A percentile compares a stretch with the other conserved stretches of the same genome.
Conservation (phyloP, 2,888 invertebrate genomes). For the Ferdinandea cuprea region DNA sequence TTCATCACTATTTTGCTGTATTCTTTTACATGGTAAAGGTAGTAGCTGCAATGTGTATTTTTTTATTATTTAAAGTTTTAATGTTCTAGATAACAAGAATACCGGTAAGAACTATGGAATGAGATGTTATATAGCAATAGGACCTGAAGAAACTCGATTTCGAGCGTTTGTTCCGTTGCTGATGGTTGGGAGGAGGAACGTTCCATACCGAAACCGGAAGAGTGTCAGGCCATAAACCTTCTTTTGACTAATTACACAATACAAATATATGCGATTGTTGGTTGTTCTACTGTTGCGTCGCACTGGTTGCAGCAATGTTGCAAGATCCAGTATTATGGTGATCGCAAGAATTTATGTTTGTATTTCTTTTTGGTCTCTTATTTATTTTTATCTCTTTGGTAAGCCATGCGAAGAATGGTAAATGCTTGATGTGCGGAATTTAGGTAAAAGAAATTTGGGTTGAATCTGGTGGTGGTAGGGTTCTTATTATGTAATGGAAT, state of each 20-base stretch:
- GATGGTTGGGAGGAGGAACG: constrained; percentile 39
- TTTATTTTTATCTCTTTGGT: too few relatives aligned
- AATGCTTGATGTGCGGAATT: not conserved
- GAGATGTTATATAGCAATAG: constrained; percentile 39
- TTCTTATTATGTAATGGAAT: too few relatives aligned
- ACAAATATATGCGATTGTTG: constrained; percentile 53
- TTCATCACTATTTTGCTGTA: constrained; percentile 65
- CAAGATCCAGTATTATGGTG: constrained; percentile 44
- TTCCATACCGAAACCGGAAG: constrained; percentile 63
- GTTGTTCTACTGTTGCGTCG: constrained; percentile 42
- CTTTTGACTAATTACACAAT: constrained; percentile 72
- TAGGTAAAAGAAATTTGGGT: not conserved
- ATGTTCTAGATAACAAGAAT: constrained; percentile 71
- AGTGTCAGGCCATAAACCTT: constrained; percentile 70
- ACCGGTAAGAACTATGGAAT: constrained; percentile 61
- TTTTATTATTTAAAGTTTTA: constrained; percentile 42
- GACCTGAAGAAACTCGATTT: constrained; percentile 36
- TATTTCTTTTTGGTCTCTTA: too few relatives aligned
- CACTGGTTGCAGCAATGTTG: constrained; percentile 45
- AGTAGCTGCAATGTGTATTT: constrained; percentile 12
- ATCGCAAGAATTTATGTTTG: constrained; percentile 56
- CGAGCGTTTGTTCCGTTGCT: constrained; percentile 56
- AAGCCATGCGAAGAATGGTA: not conserved
- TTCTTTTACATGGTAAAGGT: constrained; percentile 53
- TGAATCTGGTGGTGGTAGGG: too few relatives aligned